Percentiles rank a stretch among this genome's conserved stretches.
phyloP scores from a whole-genome alignment of 2,888 invertebrate species.

The Apeira syringaria region DNA sequence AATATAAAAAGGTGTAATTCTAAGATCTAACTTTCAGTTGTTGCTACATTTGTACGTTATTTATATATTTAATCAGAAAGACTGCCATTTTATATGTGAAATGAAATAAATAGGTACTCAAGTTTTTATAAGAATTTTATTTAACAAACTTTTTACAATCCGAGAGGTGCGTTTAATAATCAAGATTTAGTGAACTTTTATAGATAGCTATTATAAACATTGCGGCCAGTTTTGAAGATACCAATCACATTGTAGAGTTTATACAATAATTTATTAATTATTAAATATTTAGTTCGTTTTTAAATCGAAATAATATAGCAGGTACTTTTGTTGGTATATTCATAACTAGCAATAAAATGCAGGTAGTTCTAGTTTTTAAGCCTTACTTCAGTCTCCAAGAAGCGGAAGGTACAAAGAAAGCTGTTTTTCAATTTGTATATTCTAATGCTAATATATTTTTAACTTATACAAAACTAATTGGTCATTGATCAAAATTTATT shows the following conservation, averaged over 20 bases:
- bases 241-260: constrained; percentile 6
- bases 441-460: constrained; percentile 9
- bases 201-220: constrained; percentile 22
- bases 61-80: constrained; percentile 34
- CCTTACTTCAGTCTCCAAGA: constrained; percentile 53
- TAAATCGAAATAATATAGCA: not conserved
- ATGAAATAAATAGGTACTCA: constrained; percentile 51
- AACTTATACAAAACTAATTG: constrained; percentile 25
- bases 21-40: constrained; percentile 22
- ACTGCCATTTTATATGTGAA: constrained; percentile 56
- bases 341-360: constrained; percentile 16
- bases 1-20: constrained; percentile 14
- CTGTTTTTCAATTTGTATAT: constrained; percentile 17
- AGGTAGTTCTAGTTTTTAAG: constrained; percentile 12
- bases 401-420: constrained; percentile 40
- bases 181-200: constrained; percentile 53
- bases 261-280: not conserved
- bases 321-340: constrained; percentile 21
- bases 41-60: constrained; percentile 30
- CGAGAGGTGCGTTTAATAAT: constrained; percentile 62
- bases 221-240: constrained; percentile 21
- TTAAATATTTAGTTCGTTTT: not conserved
- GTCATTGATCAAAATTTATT: constrained; percentile 25
- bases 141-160: constrained; percentile 69
- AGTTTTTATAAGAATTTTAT: constrained; percentile 61